Percentiles rank a stretch among this genome's conserved stretches.
phyloP scores from a whole-genome alignment of 2,888 invertebrate species.

The Pristionchus entomophagus region DNA sequence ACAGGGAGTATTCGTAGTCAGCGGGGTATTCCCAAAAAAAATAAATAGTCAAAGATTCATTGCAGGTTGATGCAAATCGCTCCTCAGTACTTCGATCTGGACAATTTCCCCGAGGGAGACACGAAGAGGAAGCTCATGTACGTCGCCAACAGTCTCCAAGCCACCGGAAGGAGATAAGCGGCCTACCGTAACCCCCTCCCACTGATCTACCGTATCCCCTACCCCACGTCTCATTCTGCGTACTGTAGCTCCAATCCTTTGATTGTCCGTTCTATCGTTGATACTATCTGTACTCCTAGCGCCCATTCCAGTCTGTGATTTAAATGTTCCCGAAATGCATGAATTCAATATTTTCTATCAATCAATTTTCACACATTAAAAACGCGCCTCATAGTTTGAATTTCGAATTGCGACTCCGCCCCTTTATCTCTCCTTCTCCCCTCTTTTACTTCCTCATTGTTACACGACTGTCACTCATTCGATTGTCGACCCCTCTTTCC shows the following conservation, averaged over 20 bases:
- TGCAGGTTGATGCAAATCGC: slow-evolving; percentile 91
- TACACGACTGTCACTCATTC: slow-evolving; percentile 41
- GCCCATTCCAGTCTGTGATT: slow-evolving; percentile 16
- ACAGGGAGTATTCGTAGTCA: too few species aligned
- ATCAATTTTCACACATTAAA: not conserved
- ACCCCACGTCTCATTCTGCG: not conserved
- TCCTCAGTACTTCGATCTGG: slow-evolving; percentile 97
- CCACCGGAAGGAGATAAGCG: slow-evolving; percentile 15
- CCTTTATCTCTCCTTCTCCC: not conserved
- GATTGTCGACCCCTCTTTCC: slow-evolving; percentile 6
- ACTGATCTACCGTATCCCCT: not conserved
- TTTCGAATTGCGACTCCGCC: not conserved
- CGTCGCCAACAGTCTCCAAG: slow-evolving; percentile 77
- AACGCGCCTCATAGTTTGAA: not conserved
- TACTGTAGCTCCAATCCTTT: not conserved
- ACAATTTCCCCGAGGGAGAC: slow-evolving; percentile 97
- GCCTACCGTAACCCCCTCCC: not conserved
- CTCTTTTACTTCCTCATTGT: slow-evolving; percentile 21
- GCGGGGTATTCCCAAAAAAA: too few species aligned
- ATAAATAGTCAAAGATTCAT: not conserved
- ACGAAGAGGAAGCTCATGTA: slow-evolving; percentile 92
- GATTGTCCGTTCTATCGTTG: too few species aligned
- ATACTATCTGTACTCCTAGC: not conserved
- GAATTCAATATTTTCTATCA: not conserved
- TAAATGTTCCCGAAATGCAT: too few species aligned